Base-by-base conservation (phyloP, 2,797 vertebrate genomes). In the Babyrousa celebensis region DNA sequence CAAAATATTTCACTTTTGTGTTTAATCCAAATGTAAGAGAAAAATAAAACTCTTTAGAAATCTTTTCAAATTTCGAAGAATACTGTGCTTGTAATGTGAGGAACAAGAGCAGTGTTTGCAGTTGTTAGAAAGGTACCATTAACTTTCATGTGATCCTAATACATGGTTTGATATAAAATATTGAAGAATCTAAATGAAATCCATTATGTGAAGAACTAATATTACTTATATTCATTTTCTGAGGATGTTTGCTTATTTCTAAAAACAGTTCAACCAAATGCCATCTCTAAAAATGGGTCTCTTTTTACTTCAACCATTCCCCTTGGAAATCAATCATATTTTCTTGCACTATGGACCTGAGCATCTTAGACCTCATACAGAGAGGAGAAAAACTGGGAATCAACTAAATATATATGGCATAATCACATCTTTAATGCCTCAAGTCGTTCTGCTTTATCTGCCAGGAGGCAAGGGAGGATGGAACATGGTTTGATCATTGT, bases 341-440 rank as follows among this genome's bases (percentile, higher is more conserved):
- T 96, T 95, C 32, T 96, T 72, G 25, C 3, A 10, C 0, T 1
- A 21, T 86, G 97, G 96, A 94, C 97, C 96, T 98, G 97, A 97
- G 94, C 98, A 97, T 96, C 83, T 63, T 96, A 97, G 98, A 98
- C 98, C 98, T 98, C 98, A 99, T 98, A 99, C 98, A 98, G 98
- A 98, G 98, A 98, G 98, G 97, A 98, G 98, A 98, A 98, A 98
- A 98, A 98, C 98, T 99, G 98, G 98, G 98, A 99, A 98, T 98
- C 98, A 98, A 98, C 98, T 98, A 98, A 98, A 98, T 99, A 98
- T 98, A 99, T 98, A 98, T 98, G 98, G 98, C 98, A 98, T 98
- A 99, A 99, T 99, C 98, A 99, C 98, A 98, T 98, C 98, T 98
- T 98, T 98, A 99, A 98, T 98, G 98, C 98, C 98, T 88, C 60